These are phyloP conservation scores for Pristionchus exspectatus DNA, from an alignment of 2,888 invertebrate genomes.

Conservation along the genomic window DNA sequence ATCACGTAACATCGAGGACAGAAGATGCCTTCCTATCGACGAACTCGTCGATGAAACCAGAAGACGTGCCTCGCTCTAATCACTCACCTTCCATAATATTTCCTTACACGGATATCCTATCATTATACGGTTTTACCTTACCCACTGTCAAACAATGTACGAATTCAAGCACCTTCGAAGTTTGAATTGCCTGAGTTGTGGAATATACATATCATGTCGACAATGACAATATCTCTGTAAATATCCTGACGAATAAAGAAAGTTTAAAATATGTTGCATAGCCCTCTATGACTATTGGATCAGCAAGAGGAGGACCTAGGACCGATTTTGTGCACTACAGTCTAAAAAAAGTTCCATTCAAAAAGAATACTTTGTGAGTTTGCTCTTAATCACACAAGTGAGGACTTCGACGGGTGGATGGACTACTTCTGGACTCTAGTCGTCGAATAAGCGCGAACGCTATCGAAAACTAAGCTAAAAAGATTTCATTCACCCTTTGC, in stretches of 20 bases:
- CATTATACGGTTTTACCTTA: not conserved
- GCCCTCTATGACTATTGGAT: no score
- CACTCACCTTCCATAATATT: not conserved
- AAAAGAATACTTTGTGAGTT: no score
- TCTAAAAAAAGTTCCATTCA: no score
- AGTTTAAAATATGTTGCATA: not conserved
- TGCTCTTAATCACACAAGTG: no score
- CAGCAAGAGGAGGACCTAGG: no score
- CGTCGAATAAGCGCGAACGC: no score
- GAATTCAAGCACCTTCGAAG: not conserved
- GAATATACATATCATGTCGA: not conserved
- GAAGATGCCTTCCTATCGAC: slow-evolving; percentile 1
- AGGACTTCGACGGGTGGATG: no score
- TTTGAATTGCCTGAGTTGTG: not conserved
- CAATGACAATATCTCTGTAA: not conserved
- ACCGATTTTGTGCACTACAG: no score
- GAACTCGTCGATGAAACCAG: slow-evolving; percentile 43
- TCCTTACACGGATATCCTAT: not conserved
- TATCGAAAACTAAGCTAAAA: no score
- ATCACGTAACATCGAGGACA: slow-evolving; percentile 44
- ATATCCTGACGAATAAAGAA: not conserved
- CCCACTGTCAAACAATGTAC: slow-evolving; percentile 24
- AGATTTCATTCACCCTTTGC: no score
- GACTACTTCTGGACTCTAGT: no score
- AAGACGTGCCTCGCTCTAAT: slow-evolving; percentile 11